Evolutionary conservation across 2,888 invertebrate genomes (phyloP).

Genomic region (Epirrita christyi): DNA sequence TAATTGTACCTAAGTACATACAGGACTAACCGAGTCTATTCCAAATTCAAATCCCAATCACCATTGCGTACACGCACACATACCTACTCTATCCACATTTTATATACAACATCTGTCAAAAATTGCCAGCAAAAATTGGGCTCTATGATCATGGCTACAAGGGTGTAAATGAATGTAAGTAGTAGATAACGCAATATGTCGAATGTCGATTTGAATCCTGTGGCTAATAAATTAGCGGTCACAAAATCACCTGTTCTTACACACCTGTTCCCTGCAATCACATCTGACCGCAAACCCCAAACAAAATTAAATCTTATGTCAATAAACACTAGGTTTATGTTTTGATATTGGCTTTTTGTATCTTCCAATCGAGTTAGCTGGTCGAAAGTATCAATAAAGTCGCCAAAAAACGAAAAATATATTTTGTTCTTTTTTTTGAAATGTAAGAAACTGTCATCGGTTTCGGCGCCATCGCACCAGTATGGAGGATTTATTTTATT

Average conservation of each 20-base stretch:
- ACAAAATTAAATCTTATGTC: conserved; percentile 43
- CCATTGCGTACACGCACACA: conserved; percentile 44
- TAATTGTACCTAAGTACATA: not conserved
- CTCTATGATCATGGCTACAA: conserved; percentile 33
- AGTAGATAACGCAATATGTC: conserved; percentile 68
- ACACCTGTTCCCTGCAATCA: conserved; percentile 81
- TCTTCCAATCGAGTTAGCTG: conserved; percentile 54
- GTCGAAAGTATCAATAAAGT: conserved; percentile 59
- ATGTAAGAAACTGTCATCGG: conserved; percentile 41
- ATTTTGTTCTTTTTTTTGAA: conserved; percentile 59
- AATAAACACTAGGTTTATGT: conserved; percentile 24
- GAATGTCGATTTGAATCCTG: conserved; percentile 72
- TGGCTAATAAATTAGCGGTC: conserved; percentile 78
- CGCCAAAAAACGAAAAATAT: conserved; percentile 43
- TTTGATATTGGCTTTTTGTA: conserved; percentile 43
- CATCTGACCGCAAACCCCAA: conserved; percentile 61
- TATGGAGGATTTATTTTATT: conserved; percentile 10
- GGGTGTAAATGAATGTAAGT: conserved; percentile 37
- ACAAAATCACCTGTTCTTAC: conserved; percentile 79
- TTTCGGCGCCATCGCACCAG: conserved; percentile 12
- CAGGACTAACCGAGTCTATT: conserved; percentile 42
- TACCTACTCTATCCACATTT: conserved; percentile 48
- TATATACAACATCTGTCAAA: conserved; percentile 58
- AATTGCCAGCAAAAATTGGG: conserved; percentile 34
- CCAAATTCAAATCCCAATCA: conserved; percentile 55